Percentiles rank a stretch among this genome's conserved stretches.
These are phyloP conservation scores for Gymnarchus niloticus DNA, from an alignment of 2,113 vertebrate species.

Conservation along the genomic window DNA sequence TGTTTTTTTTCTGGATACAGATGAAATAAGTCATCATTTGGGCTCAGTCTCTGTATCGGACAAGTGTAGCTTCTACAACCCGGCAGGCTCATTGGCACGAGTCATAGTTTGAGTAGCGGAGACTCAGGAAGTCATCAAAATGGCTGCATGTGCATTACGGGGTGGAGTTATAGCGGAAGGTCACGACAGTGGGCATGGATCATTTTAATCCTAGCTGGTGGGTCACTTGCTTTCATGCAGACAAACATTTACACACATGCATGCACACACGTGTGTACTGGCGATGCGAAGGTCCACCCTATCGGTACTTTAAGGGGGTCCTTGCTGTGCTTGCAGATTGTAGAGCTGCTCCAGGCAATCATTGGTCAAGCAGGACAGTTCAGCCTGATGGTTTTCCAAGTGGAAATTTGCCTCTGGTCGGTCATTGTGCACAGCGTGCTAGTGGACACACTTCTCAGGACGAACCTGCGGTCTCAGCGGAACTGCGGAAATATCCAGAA, in stretches of 20 bases:
- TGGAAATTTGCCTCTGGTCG: neutral
- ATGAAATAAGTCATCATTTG: too few relatives aligned
- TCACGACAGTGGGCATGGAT: neutral
- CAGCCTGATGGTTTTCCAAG: neutral
- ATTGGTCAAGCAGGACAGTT: neutral
- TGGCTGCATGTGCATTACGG: neutral
- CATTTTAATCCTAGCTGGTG: neutral
- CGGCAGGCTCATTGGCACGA: neutral
- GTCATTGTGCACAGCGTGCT: neutral
- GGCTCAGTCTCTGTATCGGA: too few relatives aligned
- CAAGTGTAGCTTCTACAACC: neutral
- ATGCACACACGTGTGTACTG: too few relatives aligned
- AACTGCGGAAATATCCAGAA: neutral
- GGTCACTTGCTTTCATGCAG: neutral
- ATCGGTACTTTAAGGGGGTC: neutral
- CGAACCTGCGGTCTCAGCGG: neutral
- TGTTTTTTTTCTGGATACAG: neutral
- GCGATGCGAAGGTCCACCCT: neutral
- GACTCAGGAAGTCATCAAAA: neutral
- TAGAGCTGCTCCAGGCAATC: neutral
- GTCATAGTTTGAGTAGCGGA: neutral
- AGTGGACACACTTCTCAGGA: neutral
- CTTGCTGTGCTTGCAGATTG: neutral
- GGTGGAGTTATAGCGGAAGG: neutral
- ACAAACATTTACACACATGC: too few relatives aligned